Evolutionary conservation across 2,797 vertebrate genomes (phyloP).

Genomic region (Malacoctenus gilli): DNA sequence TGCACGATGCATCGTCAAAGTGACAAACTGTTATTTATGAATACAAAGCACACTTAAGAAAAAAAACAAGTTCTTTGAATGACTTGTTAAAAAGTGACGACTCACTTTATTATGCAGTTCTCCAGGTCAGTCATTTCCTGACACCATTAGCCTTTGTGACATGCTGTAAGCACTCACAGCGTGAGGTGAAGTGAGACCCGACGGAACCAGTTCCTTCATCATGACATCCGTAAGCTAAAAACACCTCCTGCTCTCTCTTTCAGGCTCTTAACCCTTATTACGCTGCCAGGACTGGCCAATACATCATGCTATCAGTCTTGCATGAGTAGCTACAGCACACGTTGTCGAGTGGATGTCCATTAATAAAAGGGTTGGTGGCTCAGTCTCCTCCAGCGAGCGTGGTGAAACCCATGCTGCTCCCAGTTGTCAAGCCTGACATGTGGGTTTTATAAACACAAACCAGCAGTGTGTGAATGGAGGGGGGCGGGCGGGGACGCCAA

Average conservation of each 20-base stretch:
- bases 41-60: no score
- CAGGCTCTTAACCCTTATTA: conserved; percentile 4
- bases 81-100: no score
- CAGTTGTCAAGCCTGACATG: neutral
- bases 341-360: neutral
- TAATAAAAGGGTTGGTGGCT: conserved; percentile 13
- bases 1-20: no score
- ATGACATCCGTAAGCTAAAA: no score
- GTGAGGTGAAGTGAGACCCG: no score
- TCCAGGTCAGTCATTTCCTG: no score
- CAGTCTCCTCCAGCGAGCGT: neutral
- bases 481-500: conserved; percentile 5
- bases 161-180: no score
- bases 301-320: conserved; percentile 3
- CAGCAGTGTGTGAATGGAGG: conserved; percentile 5
- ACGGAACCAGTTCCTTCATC: no score
- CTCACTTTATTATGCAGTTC: no score
- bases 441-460: conserved; percentile 2
- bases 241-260: conserved; percentile 1
- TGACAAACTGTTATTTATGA: no score
- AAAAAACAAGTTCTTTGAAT: no score
- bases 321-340: conserved; percentile 3
- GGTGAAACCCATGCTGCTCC: neutral
- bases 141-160: no score
- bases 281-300: conserved; percentile 10